Evolutionary conservation across 2,888 invertebrate genomes (phyloP).

Genomic region (Pyralis farinalis): DNA sequence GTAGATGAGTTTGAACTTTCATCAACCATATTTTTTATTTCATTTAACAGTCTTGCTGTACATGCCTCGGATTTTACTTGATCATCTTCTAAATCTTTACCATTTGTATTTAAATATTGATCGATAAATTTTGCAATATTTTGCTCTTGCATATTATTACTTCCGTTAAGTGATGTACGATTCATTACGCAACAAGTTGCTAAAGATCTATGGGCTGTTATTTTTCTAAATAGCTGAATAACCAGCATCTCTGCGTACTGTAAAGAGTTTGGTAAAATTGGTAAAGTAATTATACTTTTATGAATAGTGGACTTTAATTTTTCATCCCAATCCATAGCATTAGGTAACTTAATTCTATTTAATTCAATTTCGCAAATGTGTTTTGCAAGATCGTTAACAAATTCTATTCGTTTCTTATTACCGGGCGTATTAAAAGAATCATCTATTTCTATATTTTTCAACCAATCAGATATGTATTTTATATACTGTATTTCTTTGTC

Average conservation of each 20-base stretch:
- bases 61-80: conserved; percentile 46
- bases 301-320: conserved; percentile 31
- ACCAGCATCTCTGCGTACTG: conserved; percentile 26
- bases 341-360: conserved; percentile 28
- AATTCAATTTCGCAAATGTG: conserved; percentile 43
- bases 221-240: conserved; percentile 28
- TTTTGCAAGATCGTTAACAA: conserved; percentile 41
- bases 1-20: conserved; percentile 23
- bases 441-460: conserved; percentile 44
- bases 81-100: conserved; percentile 42
- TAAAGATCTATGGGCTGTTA: conserved; percentile 18
- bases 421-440: conserved; percentile 32
- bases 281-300: conserved; percentile 27
- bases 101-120: conserved; percentile 39
- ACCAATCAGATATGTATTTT: conserved; percentile 51
- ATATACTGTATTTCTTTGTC: conserved; percentile 45
- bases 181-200: conserved; percentile 3
- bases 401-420: conserved; percentile 38
- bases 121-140: conserved; percentile 44
- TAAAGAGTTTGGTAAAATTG: conserved; percentile 25
- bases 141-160: conserved; percentile 24
- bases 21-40: conserved; percentile 37
- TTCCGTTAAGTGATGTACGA: conserved; percentile 11
- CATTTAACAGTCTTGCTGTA: conserved; percentile 38
- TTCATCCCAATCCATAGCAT: conserved; percentile 34